Evolutionary conservation across 2,113 vertebrate species (phyloP).

Genomic region (Apteryx mantelli): DNA sequence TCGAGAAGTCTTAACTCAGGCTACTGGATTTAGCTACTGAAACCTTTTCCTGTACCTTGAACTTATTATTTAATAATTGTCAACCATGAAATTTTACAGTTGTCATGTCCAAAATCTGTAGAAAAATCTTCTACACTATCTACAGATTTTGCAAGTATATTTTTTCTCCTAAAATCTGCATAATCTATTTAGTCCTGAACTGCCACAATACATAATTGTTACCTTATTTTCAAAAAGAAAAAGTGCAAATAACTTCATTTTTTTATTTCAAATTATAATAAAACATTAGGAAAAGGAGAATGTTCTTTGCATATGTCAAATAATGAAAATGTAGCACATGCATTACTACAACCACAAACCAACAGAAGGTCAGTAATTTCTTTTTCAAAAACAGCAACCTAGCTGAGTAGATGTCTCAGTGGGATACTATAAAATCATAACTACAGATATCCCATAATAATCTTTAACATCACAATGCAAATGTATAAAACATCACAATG

Average conservation of each 20-base stretch:
- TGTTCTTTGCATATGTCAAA: not conserved
- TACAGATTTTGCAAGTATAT: not conserved
- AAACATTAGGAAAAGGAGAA: not conserved
- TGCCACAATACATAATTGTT: not conserved
- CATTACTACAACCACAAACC: not conserved
- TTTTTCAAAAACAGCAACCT: constrained; percentile 2
- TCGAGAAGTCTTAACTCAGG: accelerated
- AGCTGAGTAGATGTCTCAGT: not conserved
- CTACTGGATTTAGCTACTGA: not conserved
- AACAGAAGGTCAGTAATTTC: not conserved
- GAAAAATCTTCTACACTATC: not conserved
- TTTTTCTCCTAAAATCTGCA: not conserved
- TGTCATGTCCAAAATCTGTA: not conserved
- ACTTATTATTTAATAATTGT: not conserved
- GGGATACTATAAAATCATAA: constrained; percentile 18
- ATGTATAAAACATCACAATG: not conserved
- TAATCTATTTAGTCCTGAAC: not conserved
- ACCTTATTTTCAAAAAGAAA: not conserved
- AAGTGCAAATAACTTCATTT: not conserved
- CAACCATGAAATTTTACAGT: not conserved
- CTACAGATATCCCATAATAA: constrained; percentile 31
- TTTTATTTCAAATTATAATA: not conserved
- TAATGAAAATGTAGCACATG: not conserved
- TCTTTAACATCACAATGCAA: not conserved
- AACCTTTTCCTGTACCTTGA: not conserved